Percentiles rank a stretch among this genome's conserved stretches.
Conservation (phyloP, 2,113 vertebrate genomes). For the Progne subis region DNA sequence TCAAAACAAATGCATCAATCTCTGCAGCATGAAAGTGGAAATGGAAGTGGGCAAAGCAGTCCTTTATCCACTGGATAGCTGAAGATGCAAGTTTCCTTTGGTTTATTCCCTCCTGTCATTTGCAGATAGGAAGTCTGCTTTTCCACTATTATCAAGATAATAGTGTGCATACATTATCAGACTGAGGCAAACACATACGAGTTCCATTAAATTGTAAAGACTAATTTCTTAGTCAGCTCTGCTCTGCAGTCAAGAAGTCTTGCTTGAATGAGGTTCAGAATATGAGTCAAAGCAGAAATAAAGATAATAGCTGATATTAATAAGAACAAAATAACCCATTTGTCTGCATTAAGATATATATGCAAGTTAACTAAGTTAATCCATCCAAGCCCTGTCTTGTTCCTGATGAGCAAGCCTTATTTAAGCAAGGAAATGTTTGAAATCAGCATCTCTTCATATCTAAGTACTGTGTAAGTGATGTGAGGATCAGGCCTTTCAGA, state of each 20-base stretch:
- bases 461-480: not conserved
- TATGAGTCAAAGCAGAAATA: slow-evolving; percentile 50
- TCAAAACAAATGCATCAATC: not conserved
- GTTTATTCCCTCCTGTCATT: not conserved
- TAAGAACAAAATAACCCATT: slow-evolving; percentile 9
- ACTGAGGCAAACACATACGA: not conserved
- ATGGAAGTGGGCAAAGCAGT: not conserved
- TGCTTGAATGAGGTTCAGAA: slow-evolving; percentile 26
- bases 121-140: not conserved
- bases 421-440: not conserved
- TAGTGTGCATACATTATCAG: not conserved
- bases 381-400: not conserved
- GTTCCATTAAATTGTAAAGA: not conserved
- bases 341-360: not conserved
- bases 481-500: not conserved
- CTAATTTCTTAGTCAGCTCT: not conserved
- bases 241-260: not conserved
- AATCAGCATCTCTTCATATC: not conserved
- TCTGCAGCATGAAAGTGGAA: not conserved
- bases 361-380: not conserved
- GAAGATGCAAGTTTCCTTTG: not conserved
- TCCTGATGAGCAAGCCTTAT: slow-evolving; percentile 11
- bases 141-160: not conserved
- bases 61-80: not conserved
- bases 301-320: slow-evolving; percentile 26